Evolutionary conservation across 2,888 invertebrate species (phyloP), one percentile per base, ranked within the genome.

Genomic region (Neoaliturus tenellus): DNA sequence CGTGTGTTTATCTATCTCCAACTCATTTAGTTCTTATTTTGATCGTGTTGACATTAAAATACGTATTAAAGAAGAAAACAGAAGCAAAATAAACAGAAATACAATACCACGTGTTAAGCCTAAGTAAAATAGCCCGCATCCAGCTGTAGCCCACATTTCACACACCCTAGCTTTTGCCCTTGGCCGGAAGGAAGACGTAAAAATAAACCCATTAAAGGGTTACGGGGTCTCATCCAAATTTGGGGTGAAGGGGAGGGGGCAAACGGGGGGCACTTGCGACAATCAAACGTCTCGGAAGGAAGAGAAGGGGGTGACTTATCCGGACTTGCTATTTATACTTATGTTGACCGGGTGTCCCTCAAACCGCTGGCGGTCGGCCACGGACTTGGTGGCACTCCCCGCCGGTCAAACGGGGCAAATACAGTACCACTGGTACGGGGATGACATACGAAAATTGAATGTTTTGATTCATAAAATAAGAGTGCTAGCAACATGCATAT

Each of bases 171-270:
- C 48, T 17, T 28, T 58, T 14, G 58, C 58, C 33, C 67, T 31
- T n/a, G 67, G 33, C 31, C 28, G 67, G 67, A 67, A 67, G 67
- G 67, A 67, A 67, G 67, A 17, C 33, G 67, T 67, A 67, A 67
- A 67, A 33, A 67, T 33, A 33, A 33, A 28, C 12, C 67, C 67
- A 67, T 67, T 67, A 67, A 67, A 33, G 67, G 67, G 67, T 67
- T 33, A 67, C 31, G 31, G 67, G 67, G 67, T 31, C 67, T 31
- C 31, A 67, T 31, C 67, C 23, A 58, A 58, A 58, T 58, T 6
- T 28, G 58, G 25, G 23, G 4, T 10, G 58, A 25, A 58, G 28
- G 23, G 4, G 28, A 25, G 58, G 23, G 28, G 4, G 17, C 5
- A 28, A 28, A 58, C 25, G 28, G 31, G 28, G 28, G 67, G 17